A percentile compares a stretch with the other conserved stretches of the same genome.
Evolutionary conservation across 2,888 invertebrate genomes (phyloP).

Genomic region (Caenorhabditis plicata): DNA sequence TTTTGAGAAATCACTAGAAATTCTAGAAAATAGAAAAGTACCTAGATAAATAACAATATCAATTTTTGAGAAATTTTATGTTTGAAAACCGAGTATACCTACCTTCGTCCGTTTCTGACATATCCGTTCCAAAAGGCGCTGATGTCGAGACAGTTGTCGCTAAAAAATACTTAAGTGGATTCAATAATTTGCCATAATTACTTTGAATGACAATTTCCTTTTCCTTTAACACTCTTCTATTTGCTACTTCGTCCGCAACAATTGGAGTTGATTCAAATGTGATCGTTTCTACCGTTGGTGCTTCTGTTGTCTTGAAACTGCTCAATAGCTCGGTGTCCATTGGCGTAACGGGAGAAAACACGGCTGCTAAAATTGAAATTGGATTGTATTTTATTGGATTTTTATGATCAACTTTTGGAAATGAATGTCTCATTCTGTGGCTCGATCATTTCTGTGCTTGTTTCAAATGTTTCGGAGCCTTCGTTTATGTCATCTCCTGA

Average conservation of each 20-base stretch:
- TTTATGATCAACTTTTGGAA: background rate
- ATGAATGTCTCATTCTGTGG: slow-evolving; percentile 12
- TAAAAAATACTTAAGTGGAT: too few species aligned
- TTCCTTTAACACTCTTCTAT: slow-evolving; percentile 21
- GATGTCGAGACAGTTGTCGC: slow-evolving; percentile 14
- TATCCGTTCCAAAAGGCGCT: slow-evolving; percentile 5
- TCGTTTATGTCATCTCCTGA: slow-evolving; percentile 19
- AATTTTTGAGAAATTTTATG: too few species aligned
- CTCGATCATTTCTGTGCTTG: slow-evolving; percentile 28
- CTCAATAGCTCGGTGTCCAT: too few species aligned
- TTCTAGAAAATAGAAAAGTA: too few species aligned
- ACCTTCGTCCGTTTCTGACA: slow-evolving; percentile 13
- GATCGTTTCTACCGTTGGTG: background rate
- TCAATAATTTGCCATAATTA: too few species aligned
- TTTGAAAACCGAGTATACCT: too few species aligned
- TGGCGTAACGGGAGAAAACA: slow-evolving; percentile 18
- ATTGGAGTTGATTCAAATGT: slow-evolving; percentile 21
- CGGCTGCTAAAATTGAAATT: background rate
- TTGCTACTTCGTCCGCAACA: slow-evolving; percentile 14
- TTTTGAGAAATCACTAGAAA: too few species aligned
- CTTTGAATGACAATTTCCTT: slow-evolving; percentile 5
- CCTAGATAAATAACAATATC: too few species aligned
- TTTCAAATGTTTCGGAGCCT: slow-evolving; percentile 20
- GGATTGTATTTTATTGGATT: background rate
- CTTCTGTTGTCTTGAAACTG: slow-evolving; percentile 1